Evolutionary conservation across 2,113 vertebrate species (phyloP).

Genomic region (Charina bottae): DNA sequence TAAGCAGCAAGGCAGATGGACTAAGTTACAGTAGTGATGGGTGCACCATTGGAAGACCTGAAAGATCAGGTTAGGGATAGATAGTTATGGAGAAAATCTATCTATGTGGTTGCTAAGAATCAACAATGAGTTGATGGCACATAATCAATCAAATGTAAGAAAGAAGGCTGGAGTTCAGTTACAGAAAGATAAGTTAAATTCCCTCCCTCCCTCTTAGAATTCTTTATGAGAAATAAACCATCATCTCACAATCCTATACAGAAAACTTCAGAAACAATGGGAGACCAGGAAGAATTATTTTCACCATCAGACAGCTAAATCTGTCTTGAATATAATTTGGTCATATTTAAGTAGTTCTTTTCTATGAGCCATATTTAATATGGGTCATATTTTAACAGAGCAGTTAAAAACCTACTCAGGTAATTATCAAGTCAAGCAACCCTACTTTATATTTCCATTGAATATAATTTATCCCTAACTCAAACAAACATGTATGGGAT

Average conservation of each 20-base stretch:
- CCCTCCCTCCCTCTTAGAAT: neutral
- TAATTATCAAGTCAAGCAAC: conserved; percentile 3
- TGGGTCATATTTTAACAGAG: neutral
- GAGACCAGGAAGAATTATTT: neutral
- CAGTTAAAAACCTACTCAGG: neutral
- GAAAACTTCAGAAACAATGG: neutral
- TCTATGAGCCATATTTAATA: neutral
- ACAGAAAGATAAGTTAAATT: neutral
- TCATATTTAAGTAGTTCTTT: neutral
- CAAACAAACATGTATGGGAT: neutral
- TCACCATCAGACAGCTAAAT: neutral
- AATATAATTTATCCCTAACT: neutral
- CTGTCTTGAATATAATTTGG: neutral
- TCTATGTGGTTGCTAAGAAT: neutral
- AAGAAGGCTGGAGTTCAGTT: neutral
- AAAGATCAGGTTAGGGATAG: neutral
- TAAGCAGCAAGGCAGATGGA: neutral
- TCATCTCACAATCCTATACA: neutral
- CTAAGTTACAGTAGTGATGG: neutral
- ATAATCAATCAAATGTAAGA: neutral
- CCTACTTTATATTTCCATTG: neutral
- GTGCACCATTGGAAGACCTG: neutral
- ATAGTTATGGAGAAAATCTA: neutral
- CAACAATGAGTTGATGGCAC: neutral
- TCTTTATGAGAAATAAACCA: neutral